Conservation (phyloP, 2,888 invertebrate genomes). For the Agrenia bidenticulata region DNA sequence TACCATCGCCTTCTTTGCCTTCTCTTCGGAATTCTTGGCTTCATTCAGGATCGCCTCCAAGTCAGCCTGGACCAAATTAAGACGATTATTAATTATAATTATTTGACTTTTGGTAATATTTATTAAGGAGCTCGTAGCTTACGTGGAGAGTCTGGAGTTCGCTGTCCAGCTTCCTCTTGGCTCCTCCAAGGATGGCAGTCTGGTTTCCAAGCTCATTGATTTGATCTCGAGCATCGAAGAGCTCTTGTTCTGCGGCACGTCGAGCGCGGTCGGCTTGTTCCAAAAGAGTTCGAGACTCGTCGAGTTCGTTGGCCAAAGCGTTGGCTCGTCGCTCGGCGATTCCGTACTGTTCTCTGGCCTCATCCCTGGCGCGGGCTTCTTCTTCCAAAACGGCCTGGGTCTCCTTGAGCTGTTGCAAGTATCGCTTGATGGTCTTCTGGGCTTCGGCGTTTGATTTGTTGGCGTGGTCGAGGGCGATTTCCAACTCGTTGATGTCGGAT, state of each 20-base stretch:
- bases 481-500: conserved; percentile 98
- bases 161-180: conserved; percentile 99
- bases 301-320: conserved; percentile 95
- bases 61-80: conserved; percentile 56
- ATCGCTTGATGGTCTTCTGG: conserved; percentile 99
- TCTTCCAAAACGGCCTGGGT: conserved; percentile 94
- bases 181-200: conserved; percentile 88
- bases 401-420: conserved; percentile 97
- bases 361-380: conserved; percentile 96
- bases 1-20: conserved; percentile 59
- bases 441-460: conserved; percentile 96
- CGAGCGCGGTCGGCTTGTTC: conserved; percentile 98
- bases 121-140: conserved; percentile 53
- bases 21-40: conserved; percentile 57
- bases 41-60: conserved; percentile 54
- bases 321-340: conserved; percentile 97
- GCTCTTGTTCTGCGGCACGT: conserved; percentile 96
- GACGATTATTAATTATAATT: background rate
- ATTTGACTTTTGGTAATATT: background rate
- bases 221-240: conserved; percentile 97
- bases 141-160: conserved; percentile 96
- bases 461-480: conserved; percentile 97
- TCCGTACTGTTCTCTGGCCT: conserved; percentile 95
- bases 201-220: conserved; percentile 95
- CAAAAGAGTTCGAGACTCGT: conserved; percentile 93